A percentile compares a stretch with the other conserved stretches of the same genome.
Conservation (phyloP, 2,113 vertebrate species). For the Tamias sibiricus region DNA sequence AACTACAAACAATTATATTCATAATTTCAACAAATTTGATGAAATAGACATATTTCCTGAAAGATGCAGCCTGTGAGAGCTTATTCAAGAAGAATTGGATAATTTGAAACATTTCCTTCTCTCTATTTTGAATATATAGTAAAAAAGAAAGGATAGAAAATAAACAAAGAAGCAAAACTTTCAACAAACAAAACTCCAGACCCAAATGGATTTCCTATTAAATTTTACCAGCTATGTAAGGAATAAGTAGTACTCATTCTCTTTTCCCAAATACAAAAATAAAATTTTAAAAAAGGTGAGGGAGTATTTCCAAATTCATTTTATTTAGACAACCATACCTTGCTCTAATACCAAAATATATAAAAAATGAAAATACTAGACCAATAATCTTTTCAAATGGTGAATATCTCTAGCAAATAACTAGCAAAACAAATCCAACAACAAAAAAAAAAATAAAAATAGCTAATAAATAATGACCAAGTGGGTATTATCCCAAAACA, state of each 20-base stretch:
- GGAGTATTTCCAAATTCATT: neutral
- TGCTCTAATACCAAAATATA: neutral
- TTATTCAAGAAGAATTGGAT: too few species aligned
- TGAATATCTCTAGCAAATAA: neutral
- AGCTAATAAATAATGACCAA: neutral
- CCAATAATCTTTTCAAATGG: neutral
- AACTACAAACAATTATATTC: too few species aligned
- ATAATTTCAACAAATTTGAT: too few species aligned
- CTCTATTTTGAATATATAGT: too few species aligned
- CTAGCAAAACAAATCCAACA: neutral
- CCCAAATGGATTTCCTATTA: neutral
- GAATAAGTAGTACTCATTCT: neutral
- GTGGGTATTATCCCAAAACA: neutral
- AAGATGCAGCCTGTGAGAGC: too few species aligned
- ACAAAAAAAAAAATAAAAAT: neutral
- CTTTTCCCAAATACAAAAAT: too few species aligned
- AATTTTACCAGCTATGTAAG: neutral
- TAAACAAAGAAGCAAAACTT: neutral
- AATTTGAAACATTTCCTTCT: too few species aligned
- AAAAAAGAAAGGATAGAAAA: too few species aligned
- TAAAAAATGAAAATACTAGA: neutral
- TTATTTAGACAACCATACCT: neutral
- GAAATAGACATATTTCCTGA: too few species aligned
- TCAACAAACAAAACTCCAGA: neutral
- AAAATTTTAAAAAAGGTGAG: neutral